These are phyloP conservation scores for Philotrypesis tridentata DNA, from an alignment of 1,140 invertebrate species.

Conservation along the genomic window DNA sequence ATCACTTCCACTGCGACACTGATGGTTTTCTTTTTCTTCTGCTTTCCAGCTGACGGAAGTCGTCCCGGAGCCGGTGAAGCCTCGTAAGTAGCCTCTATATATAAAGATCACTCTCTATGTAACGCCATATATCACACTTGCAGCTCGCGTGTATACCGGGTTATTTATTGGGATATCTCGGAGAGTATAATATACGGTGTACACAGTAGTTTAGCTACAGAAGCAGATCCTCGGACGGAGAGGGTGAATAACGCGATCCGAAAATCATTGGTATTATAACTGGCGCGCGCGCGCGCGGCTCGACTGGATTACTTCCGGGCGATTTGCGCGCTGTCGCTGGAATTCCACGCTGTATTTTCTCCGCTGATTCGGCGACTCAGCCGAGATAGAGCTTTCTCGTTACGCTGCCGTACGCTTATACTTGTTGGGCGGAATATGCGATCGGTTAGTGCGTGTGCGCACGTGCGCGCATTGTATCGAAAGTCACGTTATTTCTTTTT, in stretches of 20 bases:
- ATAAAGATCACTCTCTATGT: constrained; percentile 6
- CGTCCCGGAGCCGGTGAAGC: constrained; percentile 58
- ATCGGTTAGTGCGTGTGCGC: too few relatives aligned
- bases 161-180: background rate
- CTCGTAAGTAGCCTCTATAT: constrained; percentile 58
- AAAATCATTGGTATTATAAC: background rate
- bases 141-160: too few relatives aligned
- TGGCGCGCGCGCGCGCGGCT: background rate
- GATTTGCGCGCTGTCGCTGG: background rate
- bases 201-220: too few relatives aligned
- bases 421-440: too few relatives aligned
- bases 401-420: too few relatives aligned
- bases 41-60: constrained; percentile 66
- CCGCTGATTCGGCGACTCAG: too few relatives aligned
- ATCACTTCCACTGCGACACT: constrained; percentile 26
- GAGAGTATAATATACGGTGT: too few relatives aligned
- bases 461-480: too few relatives aligned
- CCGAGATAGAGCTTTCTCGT: too few relatives aligned
- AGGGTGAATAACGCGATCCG: background rate
- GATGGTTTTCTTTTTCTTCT: constrained; percentile 45
- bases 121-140: too few relatives aligned
- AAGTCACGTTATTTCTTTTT: too few relatives aligned
- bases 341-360: too few relatives aligned
- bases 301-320: background rate
- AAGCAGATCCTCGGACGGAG: background rate